phyloP scores from a whole-genome alignment of 2,113 vertebrate species.

The Saguinus imperator region DNA sequence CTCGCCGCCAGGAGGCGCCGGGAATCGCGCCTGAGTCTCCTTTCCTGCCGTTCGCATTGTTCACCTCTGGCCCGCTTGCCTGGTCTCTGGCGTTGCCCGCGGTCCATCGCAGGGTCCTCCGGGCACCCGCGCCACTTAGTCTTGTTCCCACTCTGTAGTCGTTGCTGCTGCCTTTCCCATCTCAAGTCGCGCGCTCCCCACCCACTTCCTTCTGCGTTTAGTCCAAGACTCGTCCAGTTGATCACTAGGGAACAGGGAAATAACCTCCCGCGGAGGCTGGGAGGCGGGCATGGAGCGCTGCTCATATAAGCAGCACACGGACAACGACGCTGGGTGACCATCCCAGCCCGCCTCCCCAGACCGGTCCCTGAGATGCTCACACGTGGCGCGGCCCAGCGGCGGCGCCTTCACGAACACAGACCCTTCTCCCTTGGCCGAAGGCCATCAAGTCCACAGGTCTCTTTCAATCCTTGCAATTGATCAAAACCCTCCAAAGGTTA shows the following conservation, averaged over 20 bases:
- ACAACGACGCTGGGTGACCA: not conserved
- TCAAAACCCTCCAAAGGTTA: not conserved
- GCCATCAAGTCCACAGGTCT: not conserved
- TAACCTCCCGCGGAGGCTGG: not conserved
- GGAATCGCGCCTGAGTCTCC: not conserved
- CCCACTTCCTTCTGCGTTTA: not conserved
- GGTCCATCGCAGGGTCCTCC: not conserved
- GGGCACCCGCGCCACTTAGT: not conserved
- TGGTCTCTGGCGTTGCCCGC: fast-evolving
- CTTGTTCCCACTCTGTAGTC: not conserved
- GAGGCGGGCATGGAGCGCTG: not conserved
- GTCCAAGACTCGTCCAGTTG: fast-evolving
- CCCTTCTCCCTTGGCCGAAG: fast-evolving
- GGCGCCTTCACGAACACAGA: fast-evolving
- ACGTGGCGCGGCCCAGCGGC: fast-evolving
- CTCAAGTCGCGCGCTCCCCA: no score
- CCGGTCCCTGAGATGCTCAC: not conserved
- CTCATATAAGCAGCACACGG: not conserved
- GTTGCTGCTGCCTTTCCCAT: not conserved
- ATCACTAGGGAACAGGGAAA: no score
- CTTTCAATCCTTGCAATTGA: not conserved
- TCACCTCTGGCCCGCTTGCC: fast-evolving
- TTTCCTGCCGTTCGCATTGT: fast-evolving
- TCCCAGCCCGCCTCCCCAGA: not conserved
- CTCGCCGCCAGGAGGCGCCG: conserved; percentile 58